Percentiles rank a stretch among this genome's conserved stretches.
Evolutionary conservation across 2,888 invertebrate genomes (phyloP).

Genomic region (Dolichopus griseipennis): DNA sequence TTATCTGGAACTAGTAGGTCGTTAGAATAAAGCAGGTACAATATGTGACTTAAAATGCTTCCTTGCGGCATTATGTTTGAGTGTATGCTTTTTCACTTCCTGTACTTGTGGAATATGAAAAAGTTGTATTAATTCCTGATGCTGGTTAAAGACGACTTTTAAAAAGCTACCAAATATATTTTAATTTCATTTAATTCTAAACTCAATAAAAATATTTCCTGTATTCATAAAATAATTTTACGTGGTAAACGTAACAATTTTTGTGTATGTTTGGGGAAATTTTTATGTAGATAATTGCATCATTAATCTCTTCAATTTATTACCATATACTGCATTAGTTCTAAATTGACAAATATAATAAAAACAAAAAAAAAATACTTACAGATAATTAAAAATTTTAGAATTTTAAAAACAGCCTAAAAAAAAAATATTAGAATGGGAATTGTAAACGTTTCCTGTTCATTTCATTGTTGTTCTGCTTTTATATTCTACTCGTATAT

Average conservation of each 20-base stretch:
- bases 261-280: neutral
- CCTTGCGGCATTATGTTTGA: no score
- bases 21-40: no score
- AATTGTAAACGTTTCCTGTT: neutral
- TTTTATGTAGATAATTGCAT: neutral
- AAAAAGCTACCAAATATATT: no score
- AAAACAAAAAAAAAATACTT: neutral
- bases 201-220: neutral
- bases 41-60: no score
- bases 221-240: neutral
- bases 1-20: no score
- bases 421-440: neutral
- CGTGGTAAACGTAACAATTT: neutral
- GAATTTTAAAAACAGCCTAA: neutral
- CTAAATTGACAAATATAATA: neutral
- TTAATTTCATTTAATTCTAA: neutral
- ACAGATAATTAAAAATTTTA: neutral
- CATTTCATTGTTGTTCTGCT: neutral
- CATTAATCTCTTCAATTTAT: slow-evolving; percentile 6
- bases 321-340: neutral
- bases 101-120: no score
- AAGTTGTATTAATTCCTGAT: no score
- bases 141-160: no score
- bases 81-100: no score
- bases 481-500: neutral